Conservation (phyloP, 2,113 vertebrate genomes). For the Hippocampus comes region DNA sequence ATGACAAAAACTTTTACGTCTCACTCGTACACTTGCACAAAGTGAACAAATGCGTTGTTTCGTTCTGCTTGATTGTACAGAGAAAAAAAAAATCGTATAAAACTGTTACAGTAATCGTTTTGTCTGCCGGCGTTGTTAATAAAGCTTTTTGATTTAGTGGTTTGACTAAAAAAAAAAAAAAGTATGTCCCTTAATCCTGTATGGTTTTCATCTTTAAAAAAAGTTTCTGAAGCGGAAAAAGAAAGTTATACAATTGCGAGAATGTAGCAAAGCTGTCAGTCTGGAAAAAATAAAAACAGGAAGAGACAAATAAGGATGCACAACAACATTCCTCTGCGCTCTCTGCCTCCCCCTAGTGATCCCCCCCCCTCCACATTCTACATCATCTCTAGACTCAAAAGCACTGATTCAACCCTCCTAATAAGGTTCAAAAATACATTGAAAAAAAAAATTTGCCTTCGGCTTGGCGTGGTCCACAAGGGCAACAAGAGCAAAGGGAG, state of each 20-base stretch:
- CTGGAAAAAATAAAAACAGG: conserved; percentile 27
- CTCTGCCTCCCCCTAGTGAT: not conserved
- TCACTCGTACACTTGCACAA: conserved; percentile 27
- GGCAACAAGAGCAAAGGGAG: no score
- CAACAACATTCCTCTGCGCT: not conserved
- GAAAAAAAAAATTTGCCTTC: not conserved
- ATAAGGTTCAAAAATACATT: not conserved
- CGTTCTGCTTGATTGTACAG: conserved; percentile 70
- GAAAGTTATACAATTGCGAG: conserved; percentile 28
- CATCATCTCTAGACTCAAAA: conserved; percentile 1
- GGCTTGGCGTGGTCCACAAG: no score
- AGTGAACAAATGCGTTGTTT: conserved; percentile 64
- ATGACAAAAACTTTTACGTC: conserved; percentile 28
- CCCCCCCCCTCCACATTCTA: not conserved
- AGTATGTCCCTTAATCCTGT: conserved; percentile 43
- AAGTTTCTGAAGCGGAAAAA: not conserved
- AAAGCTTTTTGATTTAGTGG: conserved; percentile 43
- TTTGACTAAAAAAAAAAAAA: conserved; percentile 32
- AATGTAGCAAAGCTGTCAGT: conserved; percentile 57
- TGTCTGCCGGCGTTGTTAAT: conserved; percentile 50
- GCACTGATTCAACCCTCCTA: conserved; percentile 5
- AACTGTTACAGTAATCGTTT: not conserved
- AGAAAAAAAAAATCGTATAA: conserved; percentile 40
- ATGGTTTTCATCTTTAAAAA: not conserved
- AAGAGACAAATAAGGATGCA: not conserved